Base-by-base conservation (phyloP, 2,113 vertebrate species). In the Illadopsis cleaveri region DNA sequence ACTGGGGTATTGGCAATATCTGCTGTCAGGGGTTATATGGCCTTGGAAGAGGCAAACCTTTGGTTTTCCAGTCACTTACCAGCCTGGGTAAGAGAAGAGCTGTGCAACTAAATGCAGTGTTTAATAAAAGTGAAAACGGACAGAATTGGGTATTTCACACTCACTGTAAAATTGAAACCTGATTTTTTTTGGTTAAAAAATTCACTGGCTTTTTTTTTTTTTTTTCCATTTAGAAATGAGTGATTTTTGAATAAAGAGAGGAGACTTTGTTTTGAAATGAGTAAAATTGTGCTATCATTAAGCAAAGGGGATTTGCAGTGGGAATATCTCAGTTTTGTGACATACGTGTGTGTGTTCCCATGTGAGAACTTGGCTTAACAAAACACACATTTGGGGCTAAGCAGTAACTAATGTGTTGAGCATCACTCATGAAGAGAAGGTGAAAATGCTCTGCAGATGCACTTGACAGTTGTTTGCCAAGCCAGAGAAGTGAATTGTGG, bases 61-160 rank as follows among this genome's bases (percentile, higher is more conserved):
- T 75, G 60, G 20, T n/a, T 75, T 90, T 42, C 27, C 83, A 62
- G 71, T 87, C 38, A 47, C 47, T 81, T 47, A 15, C 35, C 28
- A 20, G 30, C 30, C 27, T n/a, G 58, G 15, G 21, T 45, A 50
- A 89, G 44, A 64, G 53, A 42, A 77, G 53, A 53, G 62, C 58
- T 76, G 53, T 87, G 50, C 54, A 82, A 88, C 54, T 50, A 84
- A 57, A 79, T 16, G 57, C 70, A 45, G 15, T 1, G 7, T 90
- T 65, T 50, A 79, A 93, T 69, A 94, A 96, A 95, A 96, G 85
- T 91, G 91, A 96, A 96, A 95, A 87, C 53, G 6, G 45, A 12
- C 78, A 87, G 73, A 85, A 77, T 3, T 65, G 71, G 73, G 93
- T 87, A 37, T 90, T 92, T 94, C 87, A 73, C 75, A 33, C 44